phyloP scores from a whole-genome alignment of 2,888 invertebrate species.

The Vanessa cardui region DNA sequence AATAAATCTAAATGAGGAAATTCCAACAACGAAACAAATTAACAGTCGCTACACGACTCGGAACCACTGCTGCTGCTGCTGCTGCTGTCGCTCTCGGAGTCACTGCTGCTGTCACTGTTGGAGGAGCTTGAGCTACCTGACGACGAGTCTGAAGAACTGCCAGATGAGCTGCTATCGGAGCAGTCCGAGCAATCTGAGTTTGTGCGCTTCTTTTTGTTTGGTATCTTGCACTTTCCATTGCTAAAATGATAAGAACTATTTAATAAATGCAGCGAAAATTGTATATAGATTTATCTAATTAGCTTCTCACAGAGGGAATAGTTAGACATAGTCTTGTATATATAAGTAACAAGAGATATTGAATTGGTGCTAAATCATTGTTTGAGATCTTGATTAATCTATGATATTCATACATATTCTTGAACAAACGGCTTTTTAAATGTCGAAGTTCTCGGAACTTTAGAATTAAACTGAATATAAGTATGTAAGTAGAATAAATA shows the following conservation, averaged over 20 bases:
- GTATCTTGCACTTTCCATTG: conserved; percentile 67
- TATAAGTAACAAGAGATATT: too few species aligned
- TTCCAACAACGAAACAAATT: conserved; percentile 33
- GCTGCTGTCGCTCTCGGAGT: conserved; percentile 51
- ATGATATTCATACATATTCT: too few species aligned
- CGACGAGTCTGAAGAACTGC: conserved; percentile 61
- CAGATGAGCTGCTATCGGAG: conserved; percentile 61
- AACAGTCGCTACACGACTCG: conserved; percentile 57
- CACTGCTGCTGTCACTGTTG: conserved; percentile 60
- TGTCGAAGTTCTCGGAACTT: too few species aligned
- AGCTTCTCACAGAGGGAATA: too few species aligned
- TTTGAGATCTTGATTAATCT: too few species aligned
- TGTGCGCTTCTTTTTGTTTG: conserved; percentile 67
- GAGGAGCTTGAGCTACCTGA: conserved; percentile 63
- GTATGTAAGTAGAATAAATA: too few species aligned
- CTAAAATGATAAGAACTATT: conserved; percentile 46
- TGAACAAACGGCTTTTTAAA: too few species aligned
- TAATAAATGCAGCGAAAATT: background rate
- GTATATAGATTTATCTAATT: too few species aligned
- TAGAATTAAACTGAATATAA: too few species aligned
- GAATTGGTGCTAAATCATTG: too few species aligned
- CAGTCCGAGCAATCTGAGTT: conserved; percentile 59
- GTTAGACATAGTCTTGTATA: too few species aligned
- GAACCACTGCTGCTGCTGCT: conserved; percentile 54
- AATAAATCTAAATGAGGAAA: conserved; percentile 6